Base-by-base conservation (phyloP, 1,140 invertebrate species). In the Dryas iulia region DNA sequence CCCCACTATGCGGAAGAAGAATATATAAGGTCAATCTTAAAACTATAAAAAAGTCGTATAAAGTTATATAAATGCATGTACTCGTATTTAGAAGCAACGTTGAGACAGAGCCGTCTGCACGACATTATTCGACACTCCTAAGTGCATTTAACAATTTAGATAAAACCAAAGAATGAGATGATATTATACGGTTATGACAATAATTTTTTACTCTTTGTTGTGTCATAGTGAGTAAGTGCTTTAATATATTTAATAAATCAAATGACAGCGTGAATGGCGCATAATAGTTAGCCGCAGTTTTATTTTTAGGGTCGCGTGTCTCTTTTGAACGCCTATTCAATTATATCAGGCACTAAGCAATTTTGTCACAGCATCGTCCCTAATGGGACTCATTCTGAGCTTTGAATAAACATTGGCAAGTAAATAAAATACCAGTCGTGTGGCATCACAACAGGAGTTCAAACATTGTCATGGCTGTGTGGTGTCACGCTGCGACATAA, bases 321-420 rank as follows among this genome's bases (percentile, higher is more conserved):
- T 71, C 62, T 76, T 79, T 81, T 83, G 81, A 75, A 79, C 85
- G 84, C 86, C 89, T 84, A 86, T 91, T 89, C 86, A 90, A 91
- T 91, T 91, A 90, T 77, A 73, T 59, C 66, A 65, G 72, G 69
- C 74, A 72, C 74, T 70, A 81, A 81, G 81, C 68, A 81, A 82
- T 65, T 84, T 85, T 83, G 86, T 84, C 83, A 77, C 72, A 74
- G 81, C 77, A 69, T 82, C 81, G 77, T 79, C 86, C 81, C 74
- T 89, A 90, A 90, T 90, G 86, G 79, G 68, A 78, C 76, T 79
- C 82, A 80, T 82, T 63, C 78, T 85, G 75, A 81, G 79, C 79
- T 77, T 66, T 84, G 83, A 83, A 84, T 86, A 90, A 87, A 89
- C 83, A 89, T 60, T 76, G 64, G 65, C 77, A 26, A 72, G 74